These are phyloP conservation scores for Pammene aurita DNA, from an alignment of 2,888 invertebrate species.

Conservation along the genomic window DNA sequence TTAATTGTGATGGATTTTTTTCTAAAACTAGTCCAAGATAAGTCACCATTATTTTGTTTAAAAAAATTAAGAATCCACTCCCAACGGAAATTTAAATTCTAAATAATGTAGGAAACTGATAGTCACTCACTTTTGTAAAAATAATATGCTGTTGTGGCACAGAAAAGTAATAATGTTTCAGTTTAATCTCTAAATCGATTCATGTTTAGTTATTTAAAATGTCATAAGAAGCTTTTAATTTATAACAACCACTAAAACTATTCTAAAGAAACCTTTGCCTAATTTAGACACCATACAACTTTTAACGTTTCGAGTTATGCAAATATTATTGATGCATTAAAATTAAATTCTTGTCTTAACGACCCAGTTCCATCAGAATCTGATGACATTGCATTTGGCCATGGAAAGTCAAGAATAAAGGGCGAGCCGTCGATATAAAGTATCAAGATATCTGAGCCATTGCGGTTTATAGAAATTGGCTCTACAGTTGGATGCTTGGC, in stretches of 20 bases:
- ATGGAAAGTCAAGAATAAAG: conserved; percentile 38
- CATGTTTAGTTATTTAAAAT: not conserved
- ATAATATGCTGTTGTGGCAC: too few species aligned
- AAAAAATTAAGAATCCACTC: too few species aligned
- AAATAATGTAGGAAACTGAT: too few species aligned
- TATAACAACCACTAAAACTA: not conserved
- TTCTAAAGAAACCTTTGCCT: not conserved
- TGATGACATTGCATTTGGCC: conserved; percentile 15
- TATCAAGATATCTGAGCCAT: conserved; percentile 47
- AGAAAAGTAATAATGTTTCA: too few species aligned
- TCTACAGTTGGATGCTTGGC: conserved; percentile 39
- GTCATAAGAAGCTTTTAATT: not conserved
- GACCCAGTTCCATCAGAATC: conserved; percentile 14
- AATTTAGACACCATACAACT: not conserved
- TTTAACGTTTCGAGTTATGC: conserved; percentile 18
- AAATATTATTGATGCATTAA: conserved; percentile 29
- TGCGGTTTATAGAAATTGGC: conserved; percentile 48
- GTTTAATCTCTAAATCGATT: not conserved
- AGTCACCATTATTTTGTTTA: too few species aligned
- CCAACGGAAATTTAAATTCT: too few species aligned
- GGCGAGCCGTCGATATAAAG: conserved; percentile 33
- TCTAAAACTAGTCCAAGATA: too few species aligned
- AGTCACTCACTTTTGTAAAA: too few species aligned
- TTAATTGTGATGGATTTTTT: too few species aligned
- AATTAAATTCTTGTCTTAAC: conserved; percentile 13